A percentile compares a stretch with the other conserved stretches of the same genome.
Conservation (phyloP, 2,888 invertebrate species). For the Eurytoma adleriae region DNA sequence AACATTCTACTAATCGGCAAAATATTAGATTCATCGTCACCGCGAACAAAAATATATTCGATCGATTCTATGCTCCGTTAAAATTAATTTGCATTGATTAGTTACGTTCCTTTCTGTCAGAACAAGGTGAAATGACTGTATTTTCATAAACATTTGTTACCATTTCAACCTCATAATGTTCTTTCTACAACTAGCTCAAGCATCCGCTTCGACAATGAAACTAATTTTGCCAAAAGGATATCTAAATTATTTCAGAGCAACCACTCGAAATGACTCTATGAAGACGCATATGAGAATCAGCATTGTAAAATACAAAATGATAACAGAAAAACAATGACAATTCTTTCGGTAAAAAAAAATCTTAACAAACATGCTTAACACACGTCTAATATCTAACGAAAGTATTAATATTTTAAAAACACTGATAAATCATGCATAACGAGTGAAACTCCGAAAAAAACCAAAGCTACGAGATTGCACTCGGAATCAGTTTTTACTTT, state of each 20-base stretch:
- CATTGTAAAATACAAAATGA: conserved; percentile 41
- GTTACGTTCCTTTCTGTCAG: not conserved
- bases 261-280: conserved; percentile 56
- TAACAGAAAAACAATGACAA: conserved; percentile 27
- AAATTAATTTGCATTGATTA: conserved; percentile 22
- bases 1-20: conserved; percentile 67
- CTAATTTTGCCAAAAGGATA: conserved; percentile 48
- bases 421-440: conserved; percentile 55
- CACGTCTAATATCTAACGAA: conserved; percentile 46
- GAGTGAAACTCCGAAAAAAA: conserved; percentile 57
- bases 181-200: conserved; percentile 21
- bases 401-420: conserved; percentile 37
- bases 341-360: conserved; percentile 54
- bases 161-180: not conserved
- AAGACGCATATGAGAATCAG: conserved; percentile 50
- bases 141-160: not conserved
- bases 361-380: conserved; percentile 54
- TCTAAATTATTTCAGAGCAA: conserved; percentile 51
- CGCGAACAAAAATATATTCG: conserved; percentile 37
- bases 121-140: not conserved
- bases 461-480: conserved; percentile 33
- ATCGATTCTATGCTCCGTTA: conserved; percentile 21
- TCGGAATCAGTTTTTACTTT: conserved; percentile 26
- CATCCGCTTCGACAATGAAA: conserved; percentile 52
- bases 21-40: conserved; percentile 55